phyloP scores from a whole-genome alignment of 2,113 vertebrate species.

The Ursus arctos region DNA sequence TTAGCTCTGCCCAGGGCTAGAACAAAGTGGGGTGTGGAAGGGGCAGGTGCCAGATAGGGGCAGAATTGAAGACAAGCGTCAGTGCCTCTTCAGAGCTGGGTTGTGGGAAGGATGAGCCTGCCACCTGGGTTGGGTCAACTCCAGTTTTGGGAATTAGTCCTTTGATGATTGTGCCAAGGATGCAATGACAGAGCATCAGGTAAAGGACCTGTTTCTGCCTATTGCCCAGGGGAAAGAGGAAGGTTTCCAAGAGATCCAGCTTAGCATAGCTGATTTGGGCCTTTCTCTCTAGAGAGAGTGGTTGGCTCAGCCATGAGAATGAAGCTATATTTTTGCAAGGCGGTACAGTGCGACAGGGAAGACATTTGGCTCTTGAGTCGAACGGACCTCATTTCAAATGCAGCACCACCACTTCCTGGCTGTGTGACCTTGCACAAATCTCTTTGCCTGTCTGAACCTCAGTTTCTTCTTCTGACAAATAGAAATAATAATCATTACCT shows the following conservation, averaged over 20 bases:
- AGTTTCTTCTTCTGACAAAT: not conserved
- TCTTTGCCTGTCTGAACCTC: not conserved
- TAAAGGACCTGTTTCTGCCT: conserved; percentile 29
- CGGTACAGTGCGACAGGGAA: not conserved
- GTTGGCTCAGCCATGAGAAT: not conserved
- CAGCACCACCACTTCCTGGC: not conserved
- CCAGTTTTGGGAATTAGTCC: not conserved
- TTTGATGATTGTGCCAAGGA: not conserved
- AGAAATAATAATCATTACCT: not conserved
- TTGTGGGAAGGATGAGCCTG: not conserved
- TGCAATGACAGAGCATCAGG: not conserved
- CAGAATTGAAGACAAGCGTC: not conserved
- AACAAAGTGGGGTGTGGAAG: not conserved
- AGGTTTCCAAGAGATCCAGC: conserved; percentile 22
- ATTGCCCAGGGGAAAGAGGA: not conserved
- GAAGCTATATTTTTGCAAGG: not conserved
- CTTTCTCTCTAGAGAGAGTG: conserved; percentile 33
- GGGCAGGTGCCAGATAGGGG: not conserved
- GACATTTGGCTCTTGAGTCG: not conserved
- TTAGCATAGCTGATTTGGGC: not conserved
- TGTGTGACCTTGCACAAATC: not conserved
- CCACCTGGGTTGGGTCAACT: not conserved
- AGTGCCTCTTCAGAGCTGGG: not conserved
- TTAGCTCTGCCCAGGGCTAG: not conserved
- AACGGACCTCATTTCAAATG: not conserved